phyloP scores from a whole-genome alignment of 2,888 invertebrate genomes.

The Antitype chi region DNA sequence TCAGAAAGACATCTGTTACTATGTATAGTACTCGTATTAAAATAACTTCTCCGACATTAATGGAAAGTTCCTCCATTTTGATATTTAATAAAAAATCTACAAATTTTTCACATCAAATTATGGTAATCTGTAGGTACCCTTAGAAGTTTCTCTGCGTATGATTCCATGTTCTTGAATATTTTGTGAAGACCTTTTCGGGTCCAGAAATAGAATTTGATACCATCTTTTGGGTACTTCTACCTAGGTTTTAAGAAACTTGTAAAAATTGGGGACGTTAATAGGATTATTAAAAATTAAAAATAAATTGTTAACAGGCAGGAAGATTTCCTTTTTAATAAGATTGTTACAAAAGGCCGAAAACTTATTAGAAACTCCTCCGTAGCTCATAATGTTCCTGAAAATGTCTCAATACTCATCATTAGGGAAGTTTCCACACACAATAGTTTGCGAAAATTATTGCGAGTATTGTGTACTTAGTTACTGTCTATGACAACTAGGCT shows the following conservation, averaged over 20 bases:
- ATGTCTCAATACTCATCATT: conserved; percentile 10
- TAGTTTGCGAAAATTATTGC: neutral
- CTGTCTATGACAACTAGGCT: neutral
- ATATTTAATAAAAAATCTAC: conserved; percentile 50
- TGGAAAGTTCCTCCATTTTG: conserved; percentile 25
- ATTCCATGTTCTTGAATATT: conserved; percentile 27
- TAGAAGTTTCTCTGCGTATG: conserved; percentile 18
- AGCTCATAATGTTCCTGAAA: neutral
- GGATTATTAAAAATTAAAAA: conserved; percentile 22
- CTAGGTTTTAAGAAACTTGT: neutral
- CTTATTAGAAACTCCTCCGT: neutral
- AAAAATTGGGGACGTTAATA: neutral
- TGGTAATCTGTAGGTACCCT: conserved; percentile 45
- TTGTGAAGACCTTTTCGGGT: conserved; percentile 20
- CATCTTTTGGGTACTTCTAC: neutral
- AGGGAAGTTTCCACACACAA: neutral
- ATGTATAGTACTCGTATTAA: conserved; percentile 41
- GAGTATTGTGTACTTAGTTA: neutral
- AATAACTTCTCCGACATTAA: conserved; percentile 44
- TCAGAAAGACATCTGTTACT: conserved; percentile 34
- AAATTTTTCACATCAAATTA: conserved; percentile 55
- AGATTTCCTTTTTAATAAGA: conserved; percentile 15
- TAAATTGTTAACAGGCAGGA: neutral
- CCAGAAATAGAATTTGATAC: conserved; percentile 14
- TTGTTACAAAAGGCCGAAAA: neutral